Percentiles rank a stretch among this genome's conserved stretches.
These are phyloP conservation scores for Scartelaos histophorus DNA, from an alignment of 2,113 vertebrate genomes.

Conservation along the genomic window DNA sequence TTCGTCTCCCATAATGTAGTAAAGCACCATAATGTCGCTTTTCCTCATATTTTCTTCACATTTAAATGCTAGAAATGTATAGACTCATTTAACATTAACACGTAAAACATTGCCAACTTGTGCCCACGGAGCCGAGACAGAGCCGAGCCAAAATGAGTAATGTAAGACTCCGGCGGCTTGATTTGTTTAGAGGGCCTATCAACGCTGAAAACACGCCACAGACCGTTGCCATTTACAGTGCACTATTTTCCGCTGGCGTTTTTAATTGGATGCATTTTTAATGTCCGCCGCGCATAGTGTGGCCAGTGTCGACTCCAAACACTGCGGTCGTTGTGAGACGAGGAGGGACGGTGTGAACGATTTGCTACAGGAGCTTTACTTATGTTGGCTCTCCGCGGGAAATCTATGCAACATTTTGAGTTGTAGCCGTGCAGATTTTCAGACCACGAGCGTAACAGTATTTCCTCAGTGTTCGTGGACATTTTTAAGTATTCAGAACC, in stretches of 20 bases:
- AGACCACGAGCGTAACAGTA: too few species aligned
- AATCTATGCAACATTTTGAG: not conserved
- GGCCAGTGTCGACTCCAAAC: conserved; percentile 54
- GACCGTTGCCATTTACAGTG: conserved; percentile 52
- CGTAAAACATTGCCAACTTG: conserved; percentile 31
- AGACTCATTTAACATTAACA: conserved; percentile 32
- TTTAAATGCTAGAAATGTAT: not conserved
- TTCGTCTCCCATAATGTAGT: too few species aligned
- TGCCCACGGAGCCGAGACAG: conserved; percentile 59
- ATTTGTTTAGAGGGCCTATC: conserved; percentile 63
- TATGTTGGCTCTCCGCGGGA: not conserved
- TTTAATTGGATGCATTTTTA: conserved; percentile 62
- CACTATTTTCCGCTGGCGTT: conserved; percentile 39
- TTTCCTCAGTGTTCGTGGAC: too few species aligned
- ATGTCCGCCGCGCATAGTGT: conserved; percentile 39
- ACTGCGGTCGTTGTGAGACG: conserved; percentile 52
- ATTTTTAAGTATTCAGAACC: not conserved
- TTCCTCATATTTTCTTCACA: not conserved
- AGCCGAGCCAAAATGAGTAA: conserved; percentile 58
- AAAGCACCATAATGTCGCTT: not conserved
- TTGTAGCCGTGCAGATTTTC: not conserved
- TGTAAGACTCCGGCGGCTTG: conserved; percentile 45
- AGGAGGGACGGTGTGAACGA: conserved; percentile 2
- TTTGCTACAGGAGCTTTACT: not conserved
- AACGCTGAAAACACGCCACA: conserved; percentile 55